phyloP scores from a whole-genome alignment of 37 sponge, comb jelly and placozoan species.

The Aplysina aerophoba region DNA sequence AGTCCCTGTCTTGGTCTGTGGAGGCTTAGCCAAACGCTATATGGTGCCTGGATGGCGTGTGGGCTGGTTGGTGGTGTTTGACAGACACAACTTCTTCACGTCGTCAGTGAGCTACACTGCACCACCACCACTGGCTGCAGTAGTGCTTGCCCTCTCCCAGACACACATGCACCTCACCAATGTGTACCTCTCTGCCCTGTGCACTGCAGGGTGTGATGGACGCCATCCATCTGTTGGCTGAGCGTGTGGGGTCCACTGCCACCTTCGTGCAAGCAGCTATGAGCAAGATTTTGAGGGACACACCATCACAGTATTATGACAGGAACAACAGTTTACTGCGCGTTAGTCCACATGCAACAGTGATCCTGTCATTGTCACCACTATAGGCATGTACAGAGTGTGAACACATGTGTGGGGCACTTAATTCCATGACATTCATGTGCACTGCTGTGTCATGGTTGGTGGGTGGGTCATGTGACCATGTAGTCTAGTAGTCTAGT shows the following conservation, averaged over 20 bases:
- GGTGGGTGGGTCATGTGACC: too few relatives aligned
- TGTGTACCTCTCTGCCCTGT: background rate
- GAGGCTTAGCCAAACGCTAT: slow-evolving; percentile 77
- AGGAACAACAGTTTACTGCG: slow-evolving; percentile 39
- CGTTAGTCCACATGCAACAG: slow-evolving; percentile 10
- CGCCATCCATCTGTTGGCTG: background rate
- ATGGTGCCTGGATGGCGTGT: slow-evolving; percentile 97
- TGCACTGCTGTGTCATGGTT: too few relatives aligned
- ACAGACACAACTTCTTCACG: slow-evolving; percentile 67
- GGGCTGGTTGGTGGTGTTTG: slow-evolving; percentile 94
- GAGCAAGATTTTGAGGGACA: slow-evolving; percentile 56
- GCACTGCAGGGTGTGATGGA: slow-evolving; percentile 9
- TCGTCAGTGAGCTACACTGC: slow-evolving; percentile 32
- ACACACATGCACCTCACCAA: background rate
- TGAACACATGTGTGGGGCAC: too few relatives aligned
- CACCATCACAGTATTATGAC: slow-evolving; percentile 64
- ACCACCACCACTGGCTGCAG: background rate
- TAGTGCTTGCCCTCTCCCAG: too few relatives aligned
- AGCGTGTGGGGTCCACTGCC: slow-evolving; percentile 24
- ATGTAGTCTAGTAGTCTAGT: too few relatives aligned
- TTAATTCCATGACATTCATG: too few relatives aligned
- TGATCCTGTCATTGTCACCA: too few relatives aligned
- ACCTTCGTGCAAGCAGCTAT: slow-evolving; percentile 86
- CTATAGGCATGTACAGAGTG: too few relatives aligned
- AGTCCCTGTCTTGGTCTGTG: slow-evolving; percentile 88